A percentile compares a stretch with the other conserved stretches of the same genome.
Conservation (phyloP, 2,113 vertebrate species). For the Pavo muticus region DNA sequence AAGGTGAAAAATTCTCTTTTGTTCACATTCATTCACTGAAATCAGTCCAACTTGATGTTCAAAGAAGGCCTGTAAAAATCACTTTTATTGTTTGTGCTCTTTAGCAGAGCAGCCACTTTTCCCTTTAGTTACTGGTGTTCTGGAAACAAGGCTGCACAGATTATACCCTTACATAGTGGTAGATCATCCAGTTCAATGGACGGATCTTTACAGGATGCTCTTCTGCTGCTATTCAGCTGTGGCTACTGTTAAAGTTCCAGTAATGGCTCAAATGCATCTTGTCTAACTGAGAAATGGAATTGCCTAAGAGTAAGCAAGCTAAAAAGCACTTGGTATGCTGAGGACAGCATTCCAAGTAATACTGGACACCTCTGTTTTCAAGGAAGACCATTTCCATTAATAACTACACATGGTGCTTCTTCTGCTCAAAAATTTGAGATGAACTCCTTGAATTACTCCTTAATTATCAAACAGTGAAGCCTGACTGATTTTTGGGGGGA, state of each 20-base stretch:
- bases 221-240: neutral
- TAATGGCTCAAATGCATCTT: neutral
- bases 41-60: slow-evolving; percentile 19
- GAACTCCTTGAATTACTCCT: neutral
- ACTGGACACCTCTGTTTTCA: neutral
- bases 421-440: neutral
- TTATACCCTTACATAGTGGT: neutral
- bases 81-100: slow-evolving; percentile 29
- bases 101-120: slow-evolving; percentile 5
- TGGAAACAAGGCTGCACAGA: neutral
- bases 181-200: neutral
- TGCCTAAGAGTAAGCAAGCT: neutral
- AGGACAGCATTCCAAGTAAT: neutral
- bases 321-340: neutral
- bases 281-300: neutral
- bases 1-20: neutral
- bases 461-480: neutral
- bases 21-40: neutral
- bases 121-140: slow-evolving; percentile 35
- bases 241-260: neutral
- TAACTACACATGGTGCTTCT: neutral
- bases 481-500: neutral
- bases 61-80: neutral
- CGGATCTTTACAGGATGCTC: neutral
- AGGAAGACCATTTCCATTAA: neutral